phyloP scores from a whole-genome alignment of 2,797 vertebrate species.

The Masticophis lateralis region DNA sequence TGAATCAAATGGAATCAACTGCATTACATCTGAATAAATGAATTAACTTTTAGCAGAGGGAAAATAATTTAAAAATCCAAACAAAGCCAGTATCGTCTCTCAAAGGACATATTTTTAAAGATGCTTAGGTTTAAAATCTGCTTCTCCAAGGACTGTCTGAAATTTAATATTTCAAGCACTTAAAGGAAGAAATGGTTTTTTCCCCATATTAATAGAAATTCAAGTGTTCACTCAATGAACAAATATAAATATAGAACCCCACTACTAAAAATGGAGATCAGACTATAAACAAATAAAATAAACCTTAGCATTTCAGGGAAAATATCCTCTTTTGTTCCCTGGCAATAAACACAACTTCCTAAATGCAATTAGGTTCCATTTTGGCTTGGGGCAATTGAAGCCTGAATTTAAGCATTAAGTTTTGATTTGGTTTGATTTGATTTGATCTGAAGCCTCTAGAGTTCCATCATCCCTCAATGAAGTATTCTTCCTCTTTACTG shows the following conservation, averaged over 20 bases:
- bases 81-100: rapidly evolving
- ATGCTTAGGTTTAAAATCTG: background rate
- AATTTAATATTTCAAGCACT: background rate
- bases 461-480: background rate
- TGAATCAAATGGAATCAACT: background rate
- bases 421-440: background rate
- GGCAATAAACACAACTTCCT: background rate
- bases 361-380: background rate
- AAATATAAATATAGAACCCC: background rate
- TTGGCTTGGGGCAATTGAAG: background rate
- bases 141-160: background rate
- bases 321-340: background rate
- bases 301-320: background rate
- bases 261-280: background rate
- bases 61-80: background rate
- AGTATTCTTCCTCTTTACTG: too few species aligned
- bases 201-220: background rate
- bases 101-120: background rate
- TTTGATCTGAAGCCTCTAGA: background rate
- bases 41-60: background rate
- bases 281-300: background rate
- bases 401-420: background rate
- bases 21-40: background rate
- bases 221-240: background rate
- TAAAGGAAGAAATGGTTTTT: background rate